Percentiles rank a stretch among this genome's conserved stretches.
These are phyloP conservation scores for Leucophenga varia DNA, from an alignment of 1,140 invertebrate species.

Conservation along the genomic window DNA sequence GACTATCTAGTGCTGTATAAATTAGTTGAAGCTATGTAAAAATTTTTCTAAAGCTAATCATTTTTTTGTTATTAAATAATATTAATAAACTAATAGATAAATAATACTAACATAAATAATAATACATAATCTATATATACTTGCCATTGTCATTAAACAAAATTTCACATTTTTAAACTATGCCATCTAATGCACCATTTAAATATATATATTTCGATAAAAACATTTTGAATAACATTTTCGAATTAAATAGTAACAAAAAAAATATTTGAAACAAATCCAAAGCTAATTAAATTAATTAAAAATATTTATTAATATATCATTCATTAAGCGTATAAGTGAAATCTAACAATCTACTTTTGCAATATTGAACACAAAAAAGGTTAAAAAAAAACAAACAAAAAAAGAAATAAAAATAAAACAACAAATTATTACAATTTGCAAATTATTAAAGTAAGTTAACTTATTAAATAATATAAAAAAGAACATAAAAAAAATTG, in stretches of 20 bases:
- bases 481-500: too few relatives aligned
- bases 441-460: too few relatives aligned
- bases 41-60: too few relatives aligned
- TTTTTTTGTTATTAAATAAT: too few relatives aligned
- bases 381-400: background rate
- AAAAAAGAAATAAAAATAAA: background rate
- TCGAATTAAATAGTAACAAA: background rate
- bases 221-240: too few relatives aligned
- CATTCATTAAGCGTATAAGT: constrained; percentile 2
- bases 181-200: constrained; percentile 3
- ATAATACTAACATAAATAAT: too few relatives aligned
- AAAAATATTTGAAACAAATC: constrained; percentile 1
- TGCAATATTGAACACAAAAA: background rate
- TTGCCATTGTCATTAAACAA: background rate
- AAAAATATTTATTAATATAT: constrained; percentile 3
- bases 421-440: background rate
- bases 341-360: background rate
- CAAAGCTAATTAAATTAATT: constrained; percentile 4
- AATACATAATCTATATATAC: too few relatives aligned
- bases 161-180: constrained; percentile 6
- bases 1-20: background rate
- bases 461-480: too few relatives aligned
- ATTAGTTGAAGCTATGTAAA: too few relatives aligned
- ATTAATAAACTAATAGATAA: too few relatives aligned
- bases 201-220: constrained; percentile 7